These are phyloP conservation scores for Atherinomorus stipes DNA, from an alignment of 2,113 vertebrate genomes.

Conservation along the genomic window DNA sequence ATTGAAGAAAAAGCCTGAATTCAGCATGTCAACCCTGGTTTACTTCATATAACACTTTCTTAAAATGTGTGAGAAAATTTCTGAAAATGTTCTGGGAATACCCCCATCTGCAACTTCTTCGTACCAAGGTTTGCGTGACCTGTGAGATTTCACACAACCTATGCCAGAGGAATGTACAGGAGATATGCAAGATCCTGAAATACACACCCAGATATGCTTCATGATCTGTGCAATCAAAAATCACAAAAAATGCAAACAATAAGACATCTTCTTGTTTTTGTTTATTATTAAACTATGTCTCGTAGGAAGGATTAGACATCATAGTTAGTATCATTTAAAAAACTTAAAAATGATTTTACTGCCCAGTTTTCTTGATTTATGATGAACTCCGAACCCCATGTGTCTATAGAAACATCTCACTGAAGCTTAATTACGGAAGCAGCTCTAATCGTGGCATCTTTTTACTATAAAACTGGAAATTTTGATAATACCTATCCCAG, in stretches of 20 bases:
- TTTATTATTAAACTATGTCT: constrained; percentile 37
- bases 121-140: constrained; percentile 54
- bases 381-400: constrained; percentile 10
- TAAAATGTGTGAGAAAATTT: constrained; percentile 11
- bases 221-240: constrained; percentile 29
- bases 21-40: neutral
- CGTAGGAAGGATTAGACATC: constrained; percentile 23
- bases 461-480: neutral
- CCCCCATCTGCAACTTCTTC: neutral
- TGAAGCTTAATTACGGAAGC: neutral
- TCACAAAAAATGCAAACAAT: constrained; percentile 30
- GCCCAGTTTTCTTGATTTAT: neutral
- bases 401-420: constrained; percentile 4
- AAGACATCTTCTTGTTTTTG: constrained; percentile 30
- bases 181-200: constrained; percentile 41
- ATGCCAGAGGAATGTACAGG: constrained; percentile 58
- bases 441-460: neutral
- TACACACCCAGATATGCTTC: constrained; percentile 62
- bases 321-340: constrained; percentile 14
- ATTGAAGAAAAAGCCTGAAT: too few relatives aligned
- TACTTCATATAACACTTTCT: neutral
- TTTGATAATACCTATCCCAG: neutral
- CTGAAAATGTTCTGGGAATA: constrained; percentile 4
- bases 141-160: constrained; percentile 53
- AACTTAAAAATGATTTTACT: neutral